Base-by-base conservation (phyloP, 1,140 invertebrate species). In the Thaumatotibia leucotreta region DNA sequence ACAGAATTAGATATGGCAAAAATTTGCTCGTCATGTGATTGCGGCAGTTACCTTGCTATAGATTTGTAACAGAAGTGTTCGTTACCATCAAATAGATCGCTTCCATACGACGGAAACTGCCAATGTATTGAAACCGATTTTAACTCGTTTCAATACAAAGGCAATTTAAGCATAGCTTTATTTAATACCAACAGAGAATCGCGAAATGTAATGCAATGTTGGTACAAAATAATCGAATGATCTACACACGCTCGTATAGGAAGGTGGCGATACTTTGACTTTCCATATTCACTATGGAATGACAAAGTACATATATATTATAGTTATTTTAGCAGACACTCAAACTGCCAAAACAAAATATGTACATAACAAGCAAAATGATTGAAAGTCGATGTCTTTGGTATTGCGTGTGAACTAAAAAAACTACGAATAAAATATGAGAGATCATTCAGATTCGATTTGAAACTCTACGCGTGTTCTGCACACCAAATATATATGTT, bases 401-500 rank as follows among this genome's bases (percentile, higher is more conserved):
- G 52, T 58, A 58, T 58, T 58, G 24, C 52, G 1, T 29, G 5
- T 58, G 52, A 29, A 31, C 23, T 27, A 14, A 58, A 17, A 4
- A 11, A 58, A 10, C 50, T 24, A 58, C 23, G n/a, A 58, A 58
- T 24, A n/a, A 20, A 29, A n/a, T 58, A 58, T 8, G 14, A 23
- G 49, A 58, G 52, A 58, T 31, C 52, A 29, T 58, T 14, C 1
- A 9, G 22, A 14, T 58, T 58, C 24, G 24, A 58, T 58, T 58
- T 31, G 5, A 24, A 14, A 58, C 9, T 22, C 52, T 58, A 27
- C 14, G 24, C 11, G 24, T 35, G 9, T 52, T 52, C 52, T 58
- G 52, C 52, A 58, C 52, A 58, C 52, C 52, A 58, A 58, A 58
- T 17, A 58, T 20, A 58, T 58, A 58, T 61, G 72, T 76, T 76